Base-by-base conservation (phyloP, 1,140 invertebrate genomes). In the Chionoecetes opilio region DNA sequence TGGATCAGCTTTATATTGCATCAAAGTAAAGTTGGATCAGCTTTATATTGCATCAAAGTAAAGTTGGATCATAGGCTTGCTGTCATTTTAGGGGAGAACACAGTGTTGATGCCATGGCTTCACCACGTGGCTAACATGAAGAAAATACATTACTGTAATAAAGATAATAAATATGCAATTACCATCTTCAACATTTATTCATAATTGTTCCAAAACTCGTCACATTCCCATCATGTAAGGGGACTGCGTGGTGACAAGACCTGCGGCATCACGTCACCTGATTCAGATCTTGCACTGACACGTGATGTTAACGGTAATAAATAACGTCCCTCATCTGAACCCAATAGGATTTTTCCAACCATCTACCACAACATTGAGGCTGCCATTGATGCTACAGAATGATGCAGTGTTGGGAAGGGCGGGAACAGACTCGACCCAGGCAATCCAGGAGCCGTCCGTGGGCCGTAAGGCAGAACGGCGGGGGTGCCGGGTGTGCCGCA, bases 151-250 rank as follows among this genome's bases (percentile, higher is more conserved):
- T 53, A 17, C 46, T 53, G 46, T 53, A 53, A 53, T 17, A 53
- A 87, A 31, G 31, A 26, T 26, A 84, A 93, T 37, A 88, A 87
- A 93, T 75, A 93, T 29, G 21, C 31, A 11, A 31, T 26, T 17
- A 93, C 82, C 89, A 95, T 95, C 90, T 91, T 95, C 94, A 95
- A 95, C 94, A 95, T 95, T 95, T 95, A 95, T 95, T 95, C 94
- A 91, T 91, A 95, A 95, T 95, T 95, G 94, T 92, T 95, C 94
- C 94, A 95, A 95, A 95, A 91, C 93, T 85, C 87, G 75, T 94
- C 89, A 92, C 82, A 91, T 86, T 75, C 38, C 41, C 82, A 91
- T 86, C 89, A 92, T 92, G 89, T 91, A 91, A 41, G 75, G 84
- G 38, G 31, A 63, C 46, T 38, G 37, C 26, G 84, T 89, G 82